Evolutionary conservation across 64 coral and sea anemone genomes (phyloP), one percentile per base, ranked within the genome.

Genomic region (Stylophora pistillata): DNA sequence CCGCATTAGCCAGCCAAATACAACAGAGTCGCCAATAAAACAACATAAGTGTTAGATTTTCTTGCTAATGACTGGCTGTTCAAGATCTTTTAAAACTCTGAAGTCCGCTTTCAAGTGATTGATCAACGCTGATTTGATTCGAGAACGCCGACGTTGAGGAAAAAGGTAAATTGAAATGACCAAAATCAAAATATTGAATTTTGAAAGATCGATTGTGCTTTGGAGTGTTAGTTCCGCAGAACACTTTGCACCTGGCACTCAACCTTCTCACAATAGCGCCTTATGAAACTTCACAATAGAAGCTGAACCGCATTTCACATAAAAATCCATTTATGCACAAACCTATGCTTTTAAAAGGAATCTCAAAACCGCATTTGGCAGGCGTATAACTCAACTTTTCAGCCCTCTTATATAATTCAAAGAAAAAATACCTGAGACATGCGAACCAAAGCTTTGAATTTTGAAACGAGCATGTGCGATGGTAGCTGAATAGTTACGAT

Each of bases 211-310:
- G 60, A 53, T 32, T 83, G 30, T 68, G 61, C 79, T 68, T 83
- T 83, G 59, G 17, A n/a, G 79, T 83, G 64, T 68, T 83, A 26
- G 53, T 56, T 79, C 12, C 17, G 27, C 13, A 30, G 30, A 81
- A 10, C 5, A 63, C 52, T 53, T 12, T 20, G 13, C 80, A 84
- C 60, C 80, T 84, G 80, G 13, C 31, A 10, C 20, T 12, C 4
- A 20, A 21, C 10, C 61, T 23, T 20, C 14, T 20, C 23, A 84
- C 80, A 84, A 84, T 84, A 68, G 23, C 34, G 12, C 60, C 61
- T 69, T 33, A 47, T 79, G 77, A 41, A 41, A 21, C 25, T 54
- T 21, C 16, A 84, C 61, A 84, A 84, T 26, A 30, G n/a, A 62
- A 62, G 26, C 33, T 23, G 53, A 69, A 23, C 62, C 61, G 41